Evolutionary conservation across 30 jellyfish, hydroid and myxozoan species (phyloP).

Genomic region (Phacellophora camtschatica): DNA sequence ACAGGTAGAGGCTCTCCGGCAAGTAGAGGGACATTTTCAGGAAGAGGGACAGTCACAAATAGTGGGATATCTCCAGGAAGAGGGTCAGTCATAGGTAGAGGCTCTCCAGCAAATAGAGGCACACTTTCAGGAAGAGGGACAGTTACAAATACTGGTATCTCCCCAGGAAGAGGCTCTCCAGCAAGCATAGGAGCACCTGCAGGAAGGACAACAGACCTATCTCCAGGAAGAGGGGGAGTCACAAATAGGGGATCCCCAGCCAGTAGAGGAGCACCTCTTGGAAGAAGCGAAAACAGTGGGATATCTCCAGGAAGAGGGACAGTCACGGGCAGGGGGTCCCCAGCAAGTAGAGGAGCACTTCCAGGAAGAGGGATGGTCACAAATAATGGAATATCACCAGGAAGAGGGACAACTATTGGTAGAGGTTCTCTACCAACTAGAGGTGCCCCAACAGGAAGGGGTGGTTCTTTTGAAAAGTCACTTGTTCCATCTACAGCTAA

Average conservation of each 20-base stretch:
- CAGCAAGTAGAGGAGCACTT: not conserved
- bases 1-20: conserved; percentile 22
- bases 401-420: not conserved
- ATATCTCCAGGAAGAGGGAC: not conserved
- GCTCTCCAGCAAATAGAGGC: not conserved
- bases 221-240: not conserved
- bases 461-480: not conserved
- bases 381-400: not conserved
- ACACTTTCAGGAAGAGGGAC: conserved; percentile 21
- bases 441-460: conserved; percentile 39
- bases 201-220: not conserved
- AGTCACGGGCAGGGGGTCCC: not conserved
- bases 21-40: not conserved
- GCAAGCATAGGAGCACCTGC: not conserved
- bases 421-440: conserved; percentile 34
- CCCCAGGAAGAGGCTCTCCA: not conserved
- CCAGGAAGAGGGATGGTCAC: not conserved
- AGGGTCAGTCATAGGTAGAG: not conserved
- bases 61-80: conserved; percentile 7
- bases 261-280: conserved; percentile 25
- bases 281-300: conserved; percentile 19
- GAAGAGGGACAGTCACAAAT: conserved; percentile 19
- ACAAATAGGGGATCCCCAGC: conserved; percentile 2
- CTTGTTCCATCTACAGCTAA: not conserved
- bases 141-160: not conserved